Conservation (phyloP, 2,113 vertebrate species). For the Pseudolaguvia tuberculata region DNA sequence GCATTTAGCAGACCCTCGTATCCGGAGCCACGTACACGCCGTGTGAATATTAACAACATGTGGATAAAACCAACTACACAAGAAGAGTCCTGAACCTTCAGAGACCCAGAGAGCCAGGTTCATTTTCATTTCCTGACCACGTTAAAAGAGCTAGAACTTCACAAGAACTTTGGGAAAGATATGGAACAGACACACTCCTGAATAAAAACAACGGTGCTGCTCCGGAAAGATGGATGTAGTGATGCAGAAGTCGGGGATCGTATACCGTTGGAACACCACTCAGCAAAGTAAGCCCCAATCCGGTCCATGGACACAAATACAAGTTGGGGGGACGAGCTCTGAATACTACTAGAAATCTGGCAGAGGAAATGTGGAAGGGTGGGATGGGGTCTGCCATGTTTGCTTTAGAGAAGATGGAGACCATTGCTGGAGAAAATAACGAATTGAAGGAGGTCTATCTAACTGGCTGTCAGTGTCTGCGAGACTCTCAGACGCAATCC, state of each 20-base stretch:
- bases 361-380: constrained; percentile 24
- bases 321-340: constrained; percentile 28
- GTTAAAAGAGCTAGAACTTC: not conserved
- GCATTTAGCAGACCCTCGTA: too few species aligned
- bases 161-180: not conserved
- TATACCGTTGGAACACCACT: constrained; percentile 31
- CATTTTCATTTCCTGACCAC: not conserved
- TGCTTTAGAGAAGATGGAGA: constrained; percentile 23
- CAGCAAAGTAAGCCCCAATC: constrained; percentile 11
- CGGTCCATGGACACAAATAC: constrained; percentile 35
- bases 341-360: constrained; percentile 26
- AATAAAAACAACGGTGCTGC: constrained; percentile 27
- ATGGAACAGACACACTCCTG: not conserved
- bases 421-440: not conserved
- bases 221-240: not conserved
- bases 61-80: not conserved
- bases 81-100: not conserved
- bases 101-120: not conserved
- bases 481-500: too few species aligned
- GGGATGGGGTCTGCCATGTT: constrained; percentile 49
- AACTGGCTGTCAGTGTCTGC: too few species aligned
- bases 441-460: too few species aligned
- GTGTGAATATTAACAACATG: constrained; percentile 1
- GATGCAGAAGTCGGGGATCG: not conserved
- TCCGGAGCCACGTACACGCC: too few species aligned